Conservation (phyloP, 2,888 invertebrate species). For the Chaetogeoica ovagalla region DNA sequence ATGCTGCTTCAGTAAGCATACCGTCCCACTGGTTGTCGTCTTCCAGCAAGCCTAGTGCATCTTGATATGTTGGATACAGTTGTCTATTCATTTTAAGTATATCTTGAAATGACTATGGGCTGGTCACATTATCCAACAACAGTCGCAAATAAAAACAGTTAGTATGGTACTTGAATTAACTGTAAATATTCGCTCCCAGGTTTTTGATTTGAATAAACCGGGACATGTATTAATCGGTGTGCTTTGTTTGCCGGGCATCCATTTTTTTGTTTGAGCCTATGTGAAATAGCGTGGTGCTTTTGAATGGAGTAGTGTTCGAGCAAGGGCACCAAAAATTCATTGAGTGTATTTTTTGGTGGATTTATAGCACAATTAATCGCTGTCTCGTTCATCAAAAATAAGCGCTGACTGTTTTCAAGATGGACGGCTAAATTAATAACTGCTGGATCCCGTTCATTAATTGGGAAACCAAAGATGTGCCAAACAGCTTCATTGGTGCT, state of each 20-base stretch:
- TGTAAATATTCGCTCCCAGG: conserved; percentile 27
- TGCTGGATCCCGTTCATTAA: conserved; percentile 57
- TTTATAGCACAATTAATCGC: background rate
- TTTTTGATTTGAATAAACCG: conserved; percentile 7
- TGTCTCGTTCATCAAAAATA: conserved; percentile 44
- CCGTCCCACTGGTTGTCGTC: conserved; percentile 55
- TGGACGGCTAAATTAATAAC: conserved; percentile 57
- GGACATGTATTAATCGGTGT: conserved; percentile 19
- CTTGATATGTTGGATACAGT: conserved; percentile 55
- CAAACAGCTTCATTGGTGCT: conserved; percentile 57
- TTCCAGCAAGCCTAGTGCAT: conserved; percentile 55
- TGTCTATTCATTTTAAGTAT: no score
- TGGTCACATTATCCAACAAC: conserved; percentile 55
- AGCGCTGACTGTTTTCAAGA: conserved; percentile 56
- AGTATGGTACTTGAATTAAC: conserved; percentile 5
- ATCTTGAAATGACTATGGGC: no score
- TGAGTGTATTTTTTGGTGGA: conserved; percentile 53
- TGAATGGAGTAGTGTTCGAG: no score
- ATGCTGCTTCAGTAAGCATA: conserved; percentile 55
- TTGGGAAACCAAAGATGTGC: conserved; percentile 54
- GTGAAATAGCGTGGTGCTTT: no score
- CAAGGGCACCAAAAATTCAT: conserved; percentile 52
- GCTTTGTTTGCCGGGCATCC: no score
- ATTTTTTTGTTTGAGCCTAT: no score
- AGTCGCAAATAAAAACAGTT: conserved; percentile 56